Conservation (phyloP, 1,140 invertebrate species). For the Belonocnema kinseyi region DNA sequence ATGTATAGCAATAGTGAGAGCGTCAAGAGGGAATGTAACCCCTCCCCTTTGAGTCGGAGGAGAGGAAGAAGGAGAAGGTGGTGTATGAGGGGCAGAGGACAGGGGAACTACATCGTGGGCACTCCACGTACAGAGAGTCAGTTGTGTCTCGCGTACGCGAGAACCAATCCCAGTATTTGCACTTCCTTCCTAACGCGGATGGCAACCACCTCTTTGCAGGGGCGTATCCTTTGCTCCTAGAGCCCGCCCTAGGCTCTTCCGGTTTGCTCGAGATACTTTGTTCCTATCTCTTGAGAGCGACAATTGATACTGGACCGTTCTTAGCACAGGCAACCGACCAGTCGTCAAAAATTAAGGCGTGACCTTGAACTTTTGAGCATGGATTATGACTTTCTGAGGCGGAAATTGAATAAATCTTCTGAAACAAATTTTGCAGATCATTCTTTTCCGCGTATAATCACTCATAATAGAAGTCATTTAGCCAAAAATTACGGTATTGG, state of each 20-base stretch:
- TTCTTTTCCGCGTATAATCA: too few relatives aligned
- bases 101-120: constrained; percentile 58
- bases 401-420: too few relatives aligned
- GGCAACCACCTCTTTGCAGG: constrained; percentile 73
- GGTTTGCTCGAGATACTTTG: constrained; percentile 60
- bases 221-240: constrained; percentile 69
- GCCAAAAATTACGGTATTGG: too few relatives aligned
- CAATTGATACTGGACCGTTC: constrained; percentile 3
- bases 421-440: too few relatives aligned
- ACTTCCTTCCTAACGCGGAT: constrained; percentile 73
- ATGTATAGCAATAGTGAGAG: constrained; percentile 63
- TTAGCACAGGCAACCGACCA: neutral
- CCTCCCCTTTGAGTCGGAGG: constrained; percentile 47
- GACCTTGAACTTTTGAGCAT: too few relatives aligned
- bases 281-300: constrained; percentile 32
- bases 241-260: constrained; percentile 64
- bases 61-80: constrained; percentile 38
- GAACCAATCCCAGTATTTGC: constrained; percentile 74
- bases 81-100: constrained; percentile 37
- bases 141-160: constrained; percentile 65
- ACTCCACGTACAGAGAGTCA: constrained; percentile 65
- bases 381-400: too few relatives aligned
- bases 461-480: too few relatives aligned
- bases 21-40: constrained; percentile 68
- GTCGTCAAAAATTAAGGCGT: too few relatives aligned